These are phyloP conservation scores for Apeira syringaria DNA, from an alignment of 2,888 invertebrate species.

Conservation along the genomic window DNA sequence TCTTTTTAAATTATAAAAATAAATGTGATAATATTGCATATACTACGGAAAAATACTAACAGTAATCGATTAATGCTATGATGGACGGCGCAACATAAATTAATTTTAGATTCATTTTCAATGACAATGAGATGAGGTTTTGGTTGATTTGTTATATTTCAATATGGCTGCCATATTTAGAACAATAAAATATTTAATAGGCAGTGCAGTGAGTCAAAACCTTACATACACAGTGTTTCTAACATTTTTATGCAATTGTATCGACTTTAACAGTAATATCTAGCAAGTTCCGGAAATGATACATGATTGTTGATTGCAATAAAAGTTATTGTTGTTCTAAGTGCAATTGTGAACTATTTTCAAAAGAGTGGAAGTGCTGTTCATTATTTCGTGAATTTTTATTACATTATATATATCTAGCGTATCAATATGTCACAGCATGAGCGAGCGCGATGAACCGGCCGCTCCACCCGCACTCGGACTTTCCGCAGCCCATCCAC, in stretches of 20 bases:
- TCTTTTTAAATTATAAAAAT: conserved; percentile 4
- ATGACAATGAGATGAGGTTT: conserved; percentile 6
- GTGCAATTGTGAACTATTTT: background rate
- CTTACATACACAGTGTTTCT: too few species aligned
- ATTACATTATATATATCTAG: too few species aligned
- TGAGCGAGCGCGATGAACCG: conserved; percentile 72
- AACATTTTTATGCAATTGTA: too few species aligned
- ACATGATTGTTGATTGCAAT: too few species aligned
- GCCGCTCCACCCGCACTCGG: conserved; percentile 44
- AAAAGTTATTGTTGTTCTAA: background rate
- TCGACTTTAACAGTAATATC: too few species aligned
- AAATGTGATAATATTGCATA: background rate
- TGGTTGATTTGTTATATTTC: conserved; percentile 35
- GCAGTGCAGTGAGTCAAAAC: background rate
- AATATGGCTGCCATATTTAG: conserved; percentile 60
- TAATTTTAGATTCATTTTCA: conserved; percentile 9
- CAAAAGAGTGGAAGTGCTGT: background rate
- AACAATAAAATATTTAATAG: conserved; percentile 31
- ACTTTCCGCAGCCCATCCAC: conserved; percentile 62
- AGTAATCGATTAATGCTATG: background rate
- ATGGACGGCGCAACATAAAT: background rate
- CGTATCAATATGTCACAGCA: conserved; percentile 67
- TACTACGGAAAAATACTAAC: too few species aligned
- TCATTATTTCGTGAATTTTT: too few species aligned
- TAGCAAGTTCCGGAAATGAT: too few species aligned